Percentiles rank a stretch among this genome's conserved stretches.
These are phyloP conservation scores for Labeo rohita DNA, from an alignment of 2,113 vertebrate species.

Conservation along the genomic window DNA sequence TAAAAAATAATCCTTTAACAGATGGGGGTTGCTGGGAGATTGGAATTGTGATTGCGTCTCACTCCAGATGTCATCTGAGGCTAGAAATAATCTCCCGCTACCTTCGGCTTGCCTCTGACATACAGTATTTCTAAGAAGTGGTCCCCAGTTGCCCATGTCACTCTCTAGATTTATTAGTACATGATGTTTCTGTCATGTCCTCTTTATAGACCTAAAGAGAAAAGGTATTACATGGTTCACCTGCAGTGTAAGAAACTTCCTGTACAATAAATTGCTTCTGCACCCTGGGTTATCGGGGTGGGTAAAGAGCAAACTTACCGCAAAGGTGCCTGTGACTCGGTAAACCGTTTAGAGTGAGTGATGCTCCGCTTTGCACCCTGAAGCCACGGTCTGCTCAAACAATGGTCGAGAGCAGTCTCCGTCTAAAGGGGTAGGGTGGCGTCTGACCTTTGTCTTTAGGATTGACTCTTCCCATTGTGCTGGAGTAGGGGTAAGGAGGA, in stretches of 20 bases:
- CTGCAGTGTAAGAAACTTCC: background rate
- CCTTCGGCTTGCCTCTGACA: slow-evolving; percentile 52
- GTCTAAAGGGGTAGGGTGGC: slow-evolving; percentile 74
- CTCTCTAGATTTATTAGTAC: background rate
- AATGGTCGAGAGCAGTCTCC: slow-evolving; percentile 77
- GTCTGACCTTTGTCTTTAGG: slow-evolving; percentile 62
- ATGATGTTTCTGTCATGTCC: background rate
- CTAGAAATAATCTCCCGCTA: slow-evolving; percentile 61
- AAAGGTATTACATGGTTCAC: slow-evolving; percentile 19
- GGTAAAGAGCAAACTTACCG: slow-evolving; percentile 67
- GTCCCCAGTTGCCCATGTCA: background rate
- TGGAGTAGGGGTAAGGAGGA: slow-evolving; percentile 73
- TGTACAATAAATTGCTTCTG: background rate
- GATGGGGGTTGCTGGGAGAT: slow-evolving; percentile 19
- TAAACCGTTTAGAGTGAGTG: slow-evolving; percentile 58
- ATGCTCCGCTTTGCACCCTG: slow-evolving; percentile 61
- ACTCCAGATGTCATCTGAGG: slow-evolving; percentile 62
- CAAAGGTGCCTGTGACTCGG: slow-evolving; percentile 64
- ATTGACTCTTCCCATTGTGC: slow-evolving; percentile 55
- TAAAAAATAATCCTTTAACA: slow-evolving; percentile 33
- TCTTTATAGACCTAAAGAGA: slow-evolving; percentile 13
- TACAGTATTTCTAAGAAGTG: background rate
- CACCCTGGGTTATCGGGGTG: background rate
- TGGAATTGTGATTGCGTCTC: slow-evolving; percentile 37
- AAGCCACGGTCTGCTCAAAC: slow-evolving; percentile 69